Conservation (phyloP, 2,113 vertebrate genomes). For the Indicator indicator region DNA sequence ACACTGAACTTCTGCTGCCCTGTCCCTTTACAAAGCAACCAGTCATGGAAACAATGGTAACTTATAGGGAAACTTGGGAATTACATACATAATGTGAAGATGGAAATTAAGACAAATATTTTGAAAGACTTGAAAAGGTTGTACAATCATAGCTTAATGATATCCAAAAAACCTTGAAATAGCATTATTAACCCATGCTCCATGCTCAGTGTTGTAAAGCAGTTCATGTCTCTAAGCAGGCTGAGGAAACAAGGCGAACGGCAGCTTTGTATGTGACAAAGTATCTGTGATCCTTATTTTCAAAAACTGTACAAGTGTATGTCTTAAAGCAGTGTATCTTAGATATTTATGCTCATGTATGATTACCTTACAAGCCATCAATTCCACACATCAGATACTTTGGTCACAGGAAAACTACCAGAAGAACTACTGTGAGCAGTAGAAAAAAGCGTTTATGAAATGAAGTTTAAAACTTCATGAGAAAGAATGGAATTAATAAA, state of each 20-base stretch:
- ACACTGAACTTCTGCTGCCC: not conserved
- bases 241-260: not conserved
- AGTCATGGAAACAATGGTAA: not conserved
- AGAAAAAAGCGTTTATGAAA: slow-evolving; percentile 29
- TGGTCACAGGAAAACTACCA: not conserved
- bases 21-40: not conserved
- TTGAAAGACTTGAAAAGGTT: not conserved
- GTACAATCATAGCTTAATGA: not conserved
- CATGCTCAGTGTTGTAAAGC: not conserved
- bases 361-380: not conserved
- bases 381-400: not conserved
- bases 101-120: not conserved
- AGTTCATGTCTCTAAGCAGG: not conserved
- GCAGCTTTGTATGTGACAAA: not conserved
- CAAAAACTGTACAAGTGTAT: not conserved
- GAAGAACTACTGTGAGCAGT: not conserved
- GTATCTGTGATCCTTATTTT: not conserved
- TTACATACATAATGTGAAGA: not conserved
- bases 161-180: not conserved
- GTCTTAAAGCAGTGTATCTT: not conserved
- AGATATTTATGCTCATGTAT: not conserved
- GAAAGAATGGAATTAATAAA: slow-evolving; percentile 21
- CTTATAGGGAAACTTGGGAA: not conserved
- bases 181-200: not conserved
- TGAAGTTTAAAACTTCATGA: slow-evolving; percentile 26